A percentile compares a stretch with the other conserved stretches of the same genome.
Conservation (phyloP, 2,888 invertebrate genomes). For the Drosophila eohydei region DNA sequence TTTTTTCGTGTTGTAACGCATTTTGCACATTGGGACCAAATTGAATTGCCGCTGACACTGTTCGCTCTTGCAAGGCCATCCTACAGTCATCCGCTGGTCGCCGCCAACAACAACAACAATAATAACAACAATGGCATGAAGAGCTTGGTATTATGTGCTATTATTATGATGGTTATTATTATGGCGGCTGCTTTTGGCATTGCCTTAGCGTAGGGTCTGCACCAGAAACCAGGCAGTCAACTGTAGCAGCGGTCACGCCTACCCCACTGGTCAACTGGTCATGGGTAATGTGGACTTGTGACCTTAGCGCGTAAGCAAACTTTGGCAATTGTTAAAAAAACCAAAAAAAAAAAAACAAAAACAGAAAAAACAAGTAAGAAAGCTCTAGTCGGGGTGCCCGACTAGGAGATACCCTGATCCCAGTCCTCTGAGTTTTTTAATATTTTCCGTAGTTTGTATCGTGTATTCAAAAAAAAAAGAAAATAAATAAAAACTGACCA, state of each 20-base stretch:
- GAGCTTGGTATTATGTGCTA: slow-evolving; percentile 43
- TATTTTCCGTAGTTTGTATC: too few relatives aligned
- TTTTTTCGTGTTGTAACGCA: slow-evolving; percentile 29
- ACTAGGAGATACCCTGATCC: too few relatives aligned
- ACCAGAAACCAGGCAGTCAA: slow-evolving; percentile 56
- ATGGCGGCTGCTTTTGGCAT: slow-evolving; percentile 46
- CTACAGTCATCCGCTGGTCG: slow-evolving; percentile 19
- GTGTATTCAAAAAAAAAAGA: too few relatives aligned
- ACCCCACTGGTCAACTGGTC: slow-evolving; percentile 19
- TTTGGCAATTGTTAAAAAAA: slow-evolving; percentile 50
- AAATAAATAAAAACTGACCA: too few relatives aligned
- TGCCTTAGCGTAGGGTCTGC: slow-evolving; percentile 29
- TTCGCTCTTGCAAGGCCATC: slow-evolving; percentile 45
- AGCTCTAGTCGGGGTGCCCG: too few relatives aligned
- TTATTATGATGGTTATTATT: slow-evolving; percentile 61
- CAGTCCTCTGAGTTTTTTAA: too few relatives aligned
- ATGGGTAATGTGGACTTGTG: slow-evolving; percentile 42
- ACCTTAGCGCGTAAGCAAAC: slow-evolving; percentile 73
- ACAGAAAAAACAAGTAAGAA: too few relatives aligned
- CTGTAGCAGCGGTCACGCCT: slow-evolving; percentile 59
- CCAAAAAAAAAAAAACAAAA: background rate
- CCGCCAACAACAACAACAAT: slow-evolving; percentile 21
- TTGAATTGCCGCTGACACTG: slow-evolving; percentile 35
- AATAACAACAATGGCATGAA: slow-evolving; percentile 45
- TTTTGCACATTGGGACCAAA: slow-evolving; percentile 34